These are phyloP conservation scores for Alouatta caraya DNA, from an alignment of 2,797 vertebrate genomes.

Conservation along the genomic window DNA sequence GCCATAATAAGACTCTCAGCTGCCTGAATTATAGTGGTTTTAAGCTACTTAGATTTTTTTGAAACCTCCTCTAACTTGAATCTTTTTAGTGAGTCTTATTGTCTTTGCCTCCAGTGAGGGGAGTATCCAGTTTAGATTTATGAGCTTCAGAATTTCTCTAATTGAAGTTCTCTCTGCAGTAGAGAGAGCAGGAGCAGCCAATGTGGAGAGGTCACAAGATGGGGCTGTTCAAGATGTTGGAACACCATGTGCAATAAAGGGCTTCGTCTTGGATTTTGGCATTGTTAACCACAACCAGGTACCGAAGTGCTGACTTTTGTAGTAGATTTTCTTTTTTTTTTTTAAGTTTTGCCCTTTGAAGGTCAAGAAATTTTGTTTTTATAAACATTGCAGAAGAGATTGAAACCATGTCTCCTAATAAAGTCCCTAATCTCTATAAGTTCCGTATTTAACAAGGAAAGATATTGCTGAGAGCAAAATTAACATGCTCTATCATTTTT, in stretches of 20 bases:
- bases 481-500: slow-evolving; percentile 59
- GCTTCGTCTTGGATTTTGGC: slow-evolving; percentile 80
- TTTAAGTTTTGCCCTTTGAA: slow-evolving; percentile 63
- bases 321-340: slow-evolving; percentile 73
- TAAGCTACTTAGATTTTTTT: slow-evolving; percentile 51
- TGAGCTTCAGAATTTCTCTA: slow-evolving; percentile 74
- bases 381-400: slow-evolving; percentile 62
- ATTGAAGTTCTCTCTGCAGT: slow-evolving; percentile 76
- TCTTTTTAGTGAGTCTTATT: slow-evolving; percentile 67
- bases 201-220: slow-evolving; percentile 79
- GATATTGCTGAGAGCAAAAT: slow-evolving; percentile 70
- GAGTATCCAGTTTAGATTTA: slow-evolving; percentile 73
- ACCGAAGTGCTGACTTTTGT: slow-evolving; percentile 77
- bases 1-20: slow-evolving; percentile 66
- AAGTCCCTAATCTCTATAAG: slow-evolving; percentile 9
- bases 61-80: slow-evolving; percentile 62
- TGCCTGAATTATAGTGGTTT: slow-evolving; percentile 61
- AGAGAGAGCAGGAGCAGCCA: slow-evolving; percentile 80
- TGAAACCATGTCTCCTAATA: slow-evolving; percentile 53
- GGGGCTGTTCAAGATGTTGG: slow-evolving; percentile 75
- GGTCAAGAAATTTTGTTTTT: slow-evolving; percentile 71
- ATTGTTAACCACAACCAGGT: slow-evolving; percentile 79
- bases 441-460: slow-evolving; percentile 47
- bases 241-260: slow-evolving; percentile 78
- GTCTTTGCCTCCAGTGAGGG: slow-evolving; percentile 73